These are phyloP conservation scores for Leucophora obtusa DNA, from an alignment of 2,888 invertebrate species.

Conservation along the genomic window DNA sequence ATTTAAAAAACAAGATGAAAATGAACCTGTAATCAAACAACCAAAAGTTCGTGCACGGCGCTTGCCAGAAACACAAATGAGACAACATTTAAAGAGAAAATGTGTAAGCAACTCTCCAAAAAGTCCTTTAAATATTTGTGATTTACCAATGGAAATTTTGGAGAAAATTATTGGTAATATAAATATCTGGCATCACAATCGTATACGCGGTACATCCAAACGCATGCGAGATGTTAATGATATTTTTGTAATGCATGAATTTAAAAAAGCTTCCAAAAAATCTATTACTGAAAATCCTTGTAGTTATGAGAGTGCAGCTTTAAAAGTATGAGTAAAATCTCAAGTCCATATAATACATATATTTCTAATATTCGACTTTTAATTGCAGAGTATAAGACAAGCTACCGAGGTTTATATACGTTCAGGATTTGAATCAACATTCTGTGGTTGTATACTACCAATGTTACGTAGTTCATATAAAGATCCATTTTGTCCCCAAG, in stretches of 20 bases:
- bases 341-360: too few species aligned
- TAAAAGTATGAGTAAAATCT: conserved; percentile 60
- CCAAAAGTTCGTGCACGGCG: neutral
- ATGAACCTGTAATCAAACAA: neutral
- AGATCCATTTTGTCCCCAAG: conserved; percentile 64
- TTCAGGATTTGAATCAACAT: conserved; percentile 69
- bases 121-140: conserved; percentile 60
- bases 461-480: conserved; percentile 66
- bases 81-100: neutral
- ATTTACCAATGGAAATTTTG: conserved; percentile 70
- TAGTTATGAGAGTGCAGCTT: conserved; percentile 67
- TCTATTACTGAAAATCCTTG: conserved; percentile 43
- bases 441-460: conserved; percentile 69
- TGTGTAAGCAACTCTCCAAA: neutral
- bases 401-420: conserved; percentile 69
- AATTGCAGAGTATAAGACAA: conserved; percentile 66
- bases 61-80: neutral
- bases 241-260: conserved; percentile 69
- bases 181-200: conserved; percentile 71
- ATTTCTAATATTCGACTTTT: neutral
- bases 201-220: conserved; percentile 69
- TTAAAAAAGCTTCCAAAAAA: conserved; percentile 64
- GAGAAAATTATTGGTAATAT: conserved; percentile 70
- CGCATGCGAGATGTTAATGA: conserved; percentile 68
- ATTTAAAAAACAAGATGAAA: neutral